A percentile compares a stretch with the other conserved stretches of the same genome.
Conservation (phyloP, 1,140 invertebrate genomes). For the Mactra quadrangularis region DNA sequence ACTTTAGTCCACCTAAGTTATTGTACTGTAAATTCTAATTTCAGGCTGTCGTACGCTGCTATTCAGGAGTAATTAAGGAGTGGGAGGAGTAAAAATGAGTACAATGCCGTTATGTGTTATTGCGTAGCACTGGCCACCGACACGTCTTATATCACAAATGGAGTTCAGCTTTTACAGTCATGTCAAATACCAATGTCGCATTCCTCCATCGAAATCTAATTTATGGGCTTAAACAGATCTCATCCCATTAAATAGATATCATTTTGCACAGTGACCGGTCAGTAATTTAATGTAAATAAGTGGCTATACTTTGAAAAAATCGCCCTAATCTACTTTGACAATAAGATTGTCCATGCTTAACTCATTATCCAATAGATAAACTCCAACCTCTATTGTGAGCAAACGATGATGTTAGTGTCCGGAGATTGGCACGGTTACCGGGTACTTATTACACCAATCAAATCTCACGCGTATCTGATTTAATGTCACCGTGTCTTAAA, state of each 20-base stretch:
- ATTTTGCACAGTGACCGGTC: constrained; percentile 38
- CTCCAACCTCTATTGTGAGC: constrained; percentile 20
- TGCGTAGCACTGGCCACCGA: no score
- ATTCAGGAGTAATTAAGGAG: no score
- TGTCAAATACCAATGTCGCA: background rate
- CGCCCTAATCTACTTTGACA: constrained; percentile 42
- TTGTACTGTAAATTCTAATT: background rate
- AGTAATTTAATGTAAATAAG: constrained; percentile 51
- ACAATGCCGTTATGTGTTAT: no score
- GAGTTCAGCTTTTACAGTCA: background rate
- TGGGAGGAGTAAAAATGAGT: no score
- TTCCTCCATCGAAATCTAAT: constrained; percentile 27
- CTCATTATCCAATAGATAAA: constrained; percentile 55
- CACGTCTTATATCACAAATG: no score
- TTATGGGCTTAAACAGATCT: constrained; percentile 1
- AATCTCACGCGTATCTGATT: background rate
- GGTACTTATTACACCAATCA: constrained; percentile 24
- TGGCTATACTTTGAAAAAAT: constrained; percentile 25
- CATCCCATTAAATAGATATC: constrained; percentile 28
- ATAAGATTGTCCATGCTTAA: constrained; percentile 54
- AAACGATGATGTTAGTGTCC: constrained; percentile 28
- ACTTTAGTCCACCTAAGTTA: no score
- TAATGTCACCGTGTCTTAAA: constrained; percentile 35
- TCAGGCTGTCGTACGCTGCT: background rate
- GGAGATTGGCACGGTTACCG: constrained; percentile 13